Conservation (phyloP, 2,113 vertebrate genomes). For the Pavo muticus region DNA sequence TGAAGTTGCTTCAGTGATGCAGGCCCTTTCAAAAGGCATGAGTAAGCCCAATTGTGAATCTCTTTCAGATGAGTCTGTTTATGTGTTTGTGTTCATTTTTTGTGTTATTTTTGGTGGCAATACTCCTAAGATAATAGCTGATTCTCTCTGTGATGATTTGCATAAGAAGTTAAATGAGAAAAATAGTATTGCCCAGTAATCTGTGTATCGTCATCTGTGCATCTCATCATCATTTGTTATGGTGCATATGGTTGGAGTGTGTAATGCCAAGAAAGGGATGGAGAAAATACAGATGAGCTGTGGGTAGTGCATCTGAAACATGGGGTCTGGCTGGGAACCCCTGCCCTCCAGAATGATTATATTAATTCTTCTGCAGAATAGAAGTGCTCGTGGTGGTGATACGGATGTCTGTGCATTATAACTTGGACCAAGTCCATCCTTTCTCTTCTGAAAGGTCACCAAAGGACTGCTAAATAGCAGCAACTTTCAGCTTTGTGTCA, state of each 20-base stretch:
- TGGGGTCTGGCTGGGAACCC: not conserved
- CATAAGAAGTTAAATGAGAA: constrained; percentile 38
- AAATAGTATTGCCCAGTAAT: constrained; percentile 35
- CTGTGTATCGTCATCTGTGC: constrained; percentile 21
- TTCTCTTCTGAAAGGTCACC: constrained; percentile 41
- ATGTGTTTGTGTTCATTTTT: constrained; percentile 14
- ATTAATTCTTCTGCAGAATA: not conserved
- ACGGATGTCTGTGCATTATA: not conserved
- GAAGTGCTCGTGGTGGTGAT: not conserved
- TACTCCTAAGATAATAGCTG: constrained; percentile 20
- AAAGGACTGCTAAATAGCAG: constrained; percentile 40
- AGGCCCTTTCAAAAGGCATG: not conserved
- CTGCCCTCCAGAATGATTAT: not conserved
- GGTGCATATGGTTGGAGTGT: not conserved
- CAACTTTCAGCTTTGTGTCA: constrained; percentile 14
- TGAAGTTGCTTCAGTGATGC: not conserved
- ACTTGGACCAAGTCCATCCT: constrained; percentile 21
- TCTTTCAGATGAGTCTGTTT: not conserved
- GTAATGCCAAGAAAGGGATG: not conserved
- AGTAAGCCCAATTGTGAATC: not conserved
- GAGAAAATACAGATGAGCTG: not conserved
- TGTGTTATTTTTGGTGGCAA: not conserved
- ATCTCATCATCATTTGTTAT: constrained; percentile 6
- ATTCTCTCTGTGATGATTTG: constrained; percentile 38
- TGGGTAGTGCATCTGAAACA: not conserved